Evolutionary conservation across 2,888 invertebrate species (phyloP), one percentile per base, ranked within the genome.

Genomic region (Silvanus unidentatus): DNA sequence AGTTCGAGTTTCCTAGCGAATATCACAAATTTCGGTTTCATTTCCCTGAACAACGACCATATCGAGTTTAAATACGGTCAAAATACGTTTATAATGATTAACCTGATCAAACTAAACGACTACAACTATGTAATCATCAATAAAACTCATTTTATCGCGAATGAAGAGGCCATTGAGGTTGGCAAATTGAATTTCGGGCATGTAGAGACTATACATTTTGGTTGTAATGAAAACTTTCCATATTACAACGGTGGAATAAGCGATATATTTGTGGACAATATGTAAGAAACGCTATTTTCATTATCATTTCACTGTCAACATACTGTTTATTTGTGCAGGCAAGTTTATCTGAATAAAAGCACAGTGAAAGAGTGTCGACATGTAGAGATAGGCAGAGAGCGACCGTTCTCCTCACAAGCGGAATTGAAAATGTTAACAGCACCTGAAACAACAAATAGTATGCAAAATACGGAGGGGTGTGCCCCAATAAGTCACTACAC

Each of bases 261-360:
- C 46, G 92, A 95, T 68, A 77, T 90, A 13, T 84, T 91, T 42
- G 82, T 92, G 49, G 88, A 91, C 62, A 81, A 83, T 30, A 76
- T 78, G 89, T 88, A 69, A 79, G 83, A 15, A 22, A 12, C 36
- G n/a, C 36, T 11, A 13, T 35, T n/a, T 42, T 14, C 13, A 11
- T 9, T 28, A 27, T 5, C 6, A 35, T 12, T 11, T 5, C 5
- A 32, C 3, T 32, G 10, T 28, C 28, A n/a, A 3, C 32, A 12
- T 5, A 12, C n/a, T 32, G 16, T 22, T 12, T 35, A 36, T 1
- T 22, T 22, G 8, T 64, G 66, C 62, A 84, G 83, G 50, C 71
- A 83, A 11, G 58, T 87, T 8, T 75, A 76, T 52, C 81, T 88
- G 57, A 81, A 82, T 55, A 72, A 54, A 16, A 47, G 50, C 1